Evolutionary conservation across 2,113 vertebrate genomes (phyloP).

Genomic region (Triplophysa tibetana): DNA sequence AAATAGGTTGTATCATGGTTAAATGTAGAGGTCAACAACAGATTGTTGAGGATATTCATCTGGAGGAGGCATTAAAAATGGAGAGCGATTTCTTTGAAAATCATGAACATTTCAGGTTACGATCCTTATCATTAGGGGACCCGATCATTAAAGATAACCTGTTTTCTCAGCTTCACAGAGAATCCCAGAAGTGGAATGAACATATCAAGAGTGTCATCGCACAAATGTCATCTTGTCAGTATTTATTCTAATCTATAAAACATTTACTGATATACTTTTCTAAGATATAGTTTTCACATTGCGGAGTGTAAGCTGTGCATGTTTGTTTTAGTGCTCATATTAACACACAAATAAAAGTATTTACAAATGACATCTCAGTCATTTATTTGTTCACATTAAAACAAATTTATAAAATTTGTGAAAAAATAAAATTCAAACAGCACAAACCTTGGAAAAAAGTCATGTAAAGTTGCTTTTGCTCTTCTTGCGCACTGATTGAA

Average conservation of each 20-base stretch:
- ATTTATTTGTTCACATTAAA: no score
- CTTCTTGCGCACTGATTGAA: no score
- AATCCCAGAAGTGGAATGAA: constrained; percentile 38
- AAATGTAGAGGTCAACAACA: constrained; percentile 67
- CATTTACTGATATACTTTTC: background rate
- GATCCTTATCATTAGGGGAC: constrained; percentile 37
- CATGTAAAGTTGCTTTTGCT: no score
- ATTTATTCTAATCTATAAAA: background rate
- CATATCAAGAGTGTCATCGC: background rate
- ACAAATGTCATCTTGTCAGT: constrained; percentile 30
- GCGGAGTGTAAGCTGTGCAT: background rate
- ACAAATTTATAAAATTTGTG: no score
- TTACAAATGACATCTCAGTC: no score
- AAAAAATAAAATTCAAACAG: no score
- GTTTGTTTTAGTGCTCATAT: no score
- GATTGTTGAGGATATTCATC: constrained; percentile 58
- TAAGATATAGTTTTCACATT: background rate
- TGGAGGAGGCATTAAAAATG: constrained; percentile 64
- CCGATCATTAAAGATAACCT: constrained; percentile 35
- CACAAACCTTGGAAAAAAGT: no score
- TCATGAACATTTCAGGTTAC: constrained; percentile 73
- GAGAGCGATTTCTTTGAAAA: constrained; percentile 75
- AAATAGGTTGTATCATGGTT: constrained; percentile 72
- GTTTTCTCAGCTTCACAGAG: constrained; percentile 43
- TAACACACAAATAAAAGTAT: no score